Percentiles rank a stretch among this genome's conserved stretches.
phyloP scores from a whole-genome alignment of 2,113 vertebrate genomes.

The Microcebus ravelobensis region DNA sequence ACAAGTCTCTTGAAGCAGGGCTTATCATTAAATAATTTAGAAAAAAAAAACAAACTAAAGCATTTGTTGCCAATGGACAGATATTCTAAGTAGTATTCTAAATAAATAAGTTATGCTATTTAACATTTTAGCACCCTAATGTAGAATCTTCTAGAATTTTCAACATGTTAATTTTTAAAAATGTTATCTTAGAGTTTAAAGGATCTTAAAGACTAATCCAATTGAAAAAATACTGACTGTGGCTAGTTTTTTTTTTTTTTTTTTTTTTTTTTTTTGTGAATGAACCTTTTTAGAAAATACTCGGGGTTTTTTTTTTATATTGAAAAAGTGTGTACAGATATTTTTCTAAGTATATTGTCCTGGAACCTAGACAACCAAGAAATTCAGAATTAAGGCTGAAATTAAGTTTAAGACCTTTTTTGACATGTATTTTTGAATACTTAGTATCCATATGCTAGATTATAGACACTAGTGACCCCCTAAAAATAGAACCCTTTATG shows the following conservation, averaged over 20 bases:
- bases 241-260: not conserved
- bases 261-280: not conserved
- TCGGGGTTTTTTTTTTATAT: not conserved
- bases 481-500: not conserved
- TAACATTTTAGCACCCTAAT: not conserved
- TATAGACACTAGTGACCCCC: not conserved
- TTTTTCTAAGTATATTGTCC: slow-evolving; percentile 6
- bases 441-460: slow-evolving; percentile 23
- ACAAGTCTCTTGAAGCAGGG: slow-evolving; percentile 71
- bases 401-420: slow-evolving; percentile 47
- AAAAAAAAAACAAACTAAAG: slow-evolving; percentile 14
- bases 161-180: not conserved
- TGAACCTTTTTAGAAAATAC: slow-evolving; percentile 29
- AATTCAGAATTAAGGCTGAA: slow-evolving; percentile 82
- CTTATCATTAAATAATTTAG: slow-evolving; percentile 64
- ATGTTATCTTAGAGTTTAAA: not conserved
- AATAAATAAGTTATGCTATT: slow-evolving; percentile 28
- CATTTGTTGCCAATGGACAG: not conserved
- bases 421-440: not conserved
- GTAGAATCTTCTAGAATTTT: not conserved
- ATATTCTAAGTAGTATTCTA: slow-evolving; percentile 30
- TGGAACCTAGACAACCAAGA: slow-evolving; percentile 71
- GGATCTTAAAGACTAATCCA: not conserved
- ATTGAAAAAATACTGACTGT: not conserved
- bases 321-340: slow-evolving; percentile 18